Percentiles rank a stretch among this genome's conserved stretches.
These are phyloP conservation scores for Thelaira solivaga DNA, from an alignment of 2,888 invertebrate species.

Conservation along the genomic window DNA sequence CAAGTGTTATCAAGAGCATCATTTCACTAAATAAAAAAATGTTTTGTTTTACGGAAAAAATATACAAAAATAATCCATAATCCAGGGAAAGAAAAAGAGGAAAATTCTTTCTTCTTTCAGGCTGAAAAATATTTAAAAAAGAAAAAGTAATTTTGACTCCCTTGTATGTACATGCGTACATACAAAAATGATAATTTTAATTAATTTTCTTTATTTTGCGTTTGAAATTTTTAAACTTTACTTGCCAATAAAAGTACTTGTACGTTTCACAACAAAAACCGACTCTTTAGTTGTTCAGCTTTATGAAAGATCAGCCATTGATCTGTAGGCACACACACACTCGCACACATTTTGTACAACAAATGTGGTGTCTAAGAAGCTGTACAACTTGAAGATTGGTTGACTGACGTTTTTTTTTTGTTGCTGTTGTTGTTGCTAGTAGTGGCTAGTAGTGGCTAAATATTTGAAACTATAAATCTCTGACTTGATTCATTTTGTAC, in stretches of 20 bases:
- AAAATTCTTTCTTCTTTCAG: no score
- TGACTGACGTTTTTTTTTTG: background rate
- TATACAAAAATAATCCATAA: no score
- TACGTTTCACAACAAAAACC: background rate
- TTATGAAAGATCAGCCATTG: constrained; percentile 57
- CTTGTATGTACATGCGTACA: no score
- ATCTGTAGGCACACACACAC: constrained; percentile 21
- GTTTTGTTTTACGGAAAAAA: background rate
- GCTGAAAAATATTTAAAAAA: no score
- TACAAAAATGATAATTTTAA: no score
- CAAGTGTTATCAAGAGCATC: constrained; percentile 56
- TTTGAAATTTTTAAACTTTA: no score
- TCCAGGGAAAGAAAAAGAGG: no score
- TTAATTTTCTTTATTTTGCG: no score
- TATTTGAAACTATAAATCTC: constrained; percentile 38
- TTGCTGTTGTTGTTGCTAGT: no score
- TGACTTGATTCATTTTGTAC: constrained; percentile 34
- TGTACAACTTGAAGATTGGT: constrained; percentile 12
- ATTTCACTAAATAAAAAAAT: background rate
- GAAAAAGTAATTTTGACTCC: no score
- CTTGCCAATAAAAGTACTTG: no score
- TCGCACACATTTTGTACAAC: background rate
- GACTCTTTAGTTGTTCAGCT: background rate
- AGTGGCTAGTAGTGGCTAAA: constrained; percentile 54
- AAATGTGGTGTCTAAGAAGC: background rate